These are phyloP conservation scores for Avahi laniger DNA, from an alignment of 2,797 vertebrate species.

Conservation along the genomic window DNA sequence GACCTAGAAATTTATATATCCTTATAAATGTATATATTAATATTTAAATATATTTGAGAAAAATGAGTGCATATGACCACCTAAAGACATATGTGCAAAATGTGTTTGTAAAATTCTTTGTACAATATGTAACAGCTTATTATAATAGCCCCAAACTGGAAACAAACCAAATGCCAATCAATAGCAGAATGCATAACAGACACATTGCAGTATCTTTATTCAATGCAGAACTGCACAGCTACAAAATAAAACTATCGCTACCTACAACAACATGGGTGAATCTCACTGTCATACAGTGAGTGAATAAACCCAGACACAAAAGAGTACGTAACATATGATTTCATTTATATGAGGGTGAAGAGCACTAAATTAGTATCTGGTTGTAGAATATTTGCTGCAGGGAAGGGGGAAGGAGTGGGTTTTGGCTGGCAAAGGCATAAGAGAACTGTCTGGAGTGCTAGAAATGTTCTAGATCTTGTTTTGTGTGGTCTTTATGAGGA, in stretches of 20 bases:
- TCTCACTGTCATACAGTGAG: background rate
- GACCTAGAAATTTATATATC: background rate
- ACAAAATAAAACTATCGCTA: background rate
- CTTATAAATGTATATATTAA: background rate
- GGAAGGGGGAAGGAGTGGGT: too few relatives aligned
- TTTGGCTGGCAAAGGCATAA: background rate
- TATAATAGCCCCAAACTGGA: background rate
- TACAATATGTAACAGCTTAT: background rate
- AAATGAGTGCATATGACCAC: background rate
- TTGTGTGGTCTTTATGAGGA: background rate
- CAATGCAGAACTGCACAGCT: background rate
- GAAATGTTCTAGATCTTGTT: background rate
- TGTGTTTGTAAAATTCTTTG: background rate
- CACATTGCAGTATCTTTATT: background rate
- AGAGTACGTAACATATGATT: background rate
- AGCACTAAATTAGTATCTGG: background rate
- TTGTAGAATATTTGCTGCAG: background rate
- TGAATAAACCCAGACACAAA: background rate
- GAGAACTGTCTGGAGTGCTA: background rate
- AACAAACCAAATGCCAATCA: background rate
- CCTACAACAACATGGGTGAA: too few relatives aligned
- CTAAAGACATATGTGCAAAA: background rate
- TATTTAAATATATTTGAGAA: background rate
- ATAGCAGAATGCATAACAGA: background rate
- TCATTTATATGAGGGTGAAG: background rate